Conservation (phyloP, 1,140 invertebrate genomes). For the Hylaeus volcanicus region DNA sequence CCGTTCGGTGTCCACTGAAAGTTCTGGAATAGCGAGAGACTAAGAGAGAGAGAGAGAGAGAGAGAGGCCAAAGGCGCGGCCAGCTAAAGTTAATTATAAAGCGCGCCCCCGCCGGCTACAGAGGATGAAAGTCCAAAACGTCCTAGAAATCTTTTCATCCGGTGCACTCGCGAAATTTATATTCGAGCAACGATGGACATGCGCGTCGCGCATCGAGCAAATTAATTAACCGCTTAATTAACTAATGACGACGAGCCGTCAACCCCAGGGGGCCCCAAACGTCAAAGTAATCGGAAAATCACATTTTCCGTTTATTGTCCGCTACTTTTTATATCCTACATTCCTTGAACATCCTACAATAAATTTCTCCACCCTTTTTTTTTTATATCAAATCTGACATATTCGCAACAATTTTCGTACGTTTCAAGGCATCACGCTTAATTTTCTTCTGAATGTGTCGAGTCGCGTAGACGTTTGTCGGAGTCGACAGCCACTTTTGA, state of each 20-base stretch:
- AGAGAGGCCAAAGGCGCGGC: conserved; percentile 2
- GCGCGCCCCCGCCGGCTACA: neutral
- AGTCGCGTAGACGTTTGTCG: neutral
- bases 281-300: no score
- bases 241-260: conserved; percentile 10
- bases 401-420: no score
- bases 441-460: no score
- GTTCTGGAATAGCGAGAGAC: neutral
- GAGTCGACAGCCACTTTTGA: conserved; percentile 4
- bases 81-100: conserved; percentile 44
- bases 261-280: neutral
- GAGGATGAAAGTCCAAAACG: conserved; percentile 36
- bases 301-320: no score
- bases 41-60: neutral
- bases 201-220: neutral
- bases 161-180: conserved; percentile 26
- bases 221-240: conserved; percentile 34
- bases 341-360: no score
- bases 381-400: no score
- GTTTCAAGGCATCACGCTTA: no score
- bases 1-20: neutral
- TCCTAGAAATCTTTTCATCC: neutral
- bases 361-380: no score
- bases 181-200: neutral
- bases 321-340: no score